A percentile compares a stretch with the other conserved stretches of the same genome.
Evolutionary conservation across 2,797 vertebrate species (phyloP).

Genomic region (Australoheros facetus): DNA sequence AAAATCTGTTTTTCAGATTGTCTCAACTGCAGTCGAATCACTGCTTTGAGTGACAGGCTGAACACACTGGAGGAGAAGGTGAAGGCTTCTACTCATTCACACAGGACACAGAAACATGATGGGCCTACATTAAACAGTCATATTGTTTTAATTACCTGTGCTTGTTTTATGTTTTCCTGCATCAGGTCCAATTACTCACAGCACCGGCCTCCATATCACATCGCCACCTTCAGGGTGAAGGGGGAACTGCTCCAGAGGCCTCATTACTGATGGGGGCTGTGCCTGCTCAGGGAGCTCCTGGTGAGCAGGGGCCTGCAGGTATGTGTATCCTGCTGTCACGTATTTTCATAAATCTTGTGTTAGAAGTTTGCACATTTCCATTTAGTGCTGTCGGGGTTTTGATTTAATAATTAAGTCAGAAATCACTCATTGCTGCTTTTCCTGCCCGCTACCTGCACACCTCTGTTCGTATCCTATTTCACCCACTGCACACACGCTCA

Average conservation of each 20-base stretch:
- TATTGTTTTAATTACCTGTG: background rate
- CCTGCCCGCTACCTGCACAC: slow-evolving; percentile 52
- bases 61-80: slow-evolving; percentile 89
- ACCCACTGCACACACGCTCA: slow-evolving; percentile 33
- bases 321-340: slow-evolving; percentile 1
- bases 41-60: slow-evolving; percentile 84
- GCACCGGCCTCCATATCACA: slow-evolving; percentile 62
- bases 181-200: slow-evolving; percentile 85
- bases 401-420: slow-evolving; percentile 42
- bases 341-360: background rate
- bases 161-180: slow-evolving; percentile 24
- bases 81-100: slow-evolving; percentile 1
- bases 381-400: slow-evolving; percentile 13
- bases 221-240: slow-evolving; percentile 60
- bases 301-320: slow-evolving; percentile 83
- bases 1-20: slow-evolving; percentile 80
- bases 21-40: slow-evolving; percentile 90
- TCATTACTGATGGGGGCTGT: slow-evolving; percentile 80
- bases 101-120: background rate
- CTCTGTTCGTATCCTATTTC: slow-evolving; percentile 57
- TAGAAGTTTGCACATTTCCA: slow-evolving; percentile 11
- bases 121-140: background rate
- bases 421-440: slow-evolving; percentile 41
- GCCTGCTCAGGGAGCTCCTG: slow-evolving; percentile 83
- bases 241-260: slow-evolving; percentile 50